Evolutionary conservation across 1,140 invertebrate genomes (phyloP), one percentile per base, ranked within the genome.

Genomic region (Sitophilus oryzae): DNA sequence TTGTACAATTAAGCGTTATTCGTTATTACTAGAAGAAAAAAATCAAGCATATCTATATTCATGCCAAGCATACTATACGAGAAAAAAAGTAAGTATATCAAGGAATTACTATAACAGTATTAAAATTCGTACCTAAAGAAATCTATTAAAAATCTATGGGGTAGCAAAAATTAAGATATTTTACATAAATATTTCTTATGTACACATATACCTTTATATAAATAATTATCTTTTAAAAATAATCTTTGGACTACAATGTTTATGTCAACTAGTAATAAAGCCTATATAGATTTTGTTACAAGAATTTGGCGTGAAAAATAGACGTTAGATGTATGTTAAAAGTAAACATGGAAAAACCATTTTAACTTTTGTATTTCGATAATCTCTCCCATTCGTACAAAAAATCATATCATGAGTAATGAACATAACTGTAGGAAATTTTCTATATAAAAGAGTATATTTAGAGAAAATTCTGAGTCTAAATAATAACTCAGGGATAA

Each of bases 91-190:
- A 56, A 58, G 53, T 56, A 61, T 59, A 56, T 61, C 52, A 48
- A 63, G 60, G 50, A 66, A 46, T 36, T 16, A 66, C 61, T 63
- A 56, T 59, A 65, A 61, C 68, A 71, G 68, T 71, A 71, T 70
- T 71, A 71, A 67, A 67, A 71, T 68, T 69, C 67, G 69, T 71
- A 71, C 67, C 69, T 71, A 69, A 67, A 63, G 35, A 44, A 30
- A 30, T 30, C 25, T 30, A 30, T 30, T 30, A 30, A 30, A 30
- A 30, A 30, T 30, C 25, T 30, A 30, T 18, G 25, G 19, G 65
- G 69, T 71, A 71, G 69, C 59, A 62, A 52, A 48, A 40, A 40
- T 67, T 68, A 67, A 70, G 68, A 68, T 66, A 70, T 70, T 70
- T 70, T 70, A 68, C 68, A 68, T 67, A 66, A 64, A 61, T 35